Conservation (phyloP, 2,113 vertebrate species). For the Engraulis encrasicolus region DNA sequence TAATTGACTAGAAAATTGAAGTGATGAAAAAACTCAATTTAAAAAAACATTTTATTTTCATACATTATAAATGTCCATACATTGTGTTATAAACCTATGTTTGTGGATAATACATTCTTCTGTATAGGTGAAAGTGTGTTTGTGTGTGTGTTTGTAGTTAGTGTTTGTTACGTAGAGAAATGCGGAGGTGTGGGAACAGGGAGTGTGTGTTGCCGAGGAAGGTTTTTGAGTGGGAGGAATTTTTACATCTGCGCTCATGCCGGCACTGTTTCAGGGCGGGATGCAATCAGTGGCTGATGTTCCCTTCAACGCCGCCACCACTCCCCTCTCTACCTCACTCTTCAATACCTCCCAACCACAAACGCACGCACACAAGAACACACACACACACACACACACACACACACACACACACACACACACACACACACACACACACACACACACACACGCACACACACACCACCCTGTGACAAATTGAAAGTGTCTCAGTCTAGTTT, state of each 20-base stretch:
- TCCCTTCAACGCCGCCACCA: constrained; percentile 37
- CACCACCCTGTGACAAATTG: constrained; percentile 84
- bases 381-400: constrained; percentile 37
- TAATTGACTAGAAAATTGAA: neutral
- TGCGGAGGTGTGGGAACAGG: constrained; percentile 39
- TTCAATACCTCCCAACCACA: neutral
- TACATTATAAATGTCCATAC: no score
- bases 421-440: neutral
- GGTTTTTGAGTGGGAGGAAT: constrained; percentile 70
- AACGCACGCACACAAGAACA: constrained; percentile 39
- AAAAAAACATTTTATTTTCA: neutral
- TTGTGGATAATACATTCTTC: neutral
- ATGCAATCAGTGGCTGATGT: constrained; percentile 77
- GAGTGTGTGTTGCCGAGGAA: constrained; percentile 15
- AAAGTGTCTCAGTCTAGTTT: constrained; percentile 90
- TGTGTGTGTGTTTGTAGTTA: neutral
- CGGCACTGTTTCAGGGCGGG: constrained; percentile 49
- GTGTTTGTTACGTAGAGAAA: constrained; percentile 17
- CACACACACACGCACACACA: constrained; percentile 37
- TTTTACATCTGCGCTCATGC: constrained; percentile 66
- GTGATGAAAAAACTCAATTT: neutral
- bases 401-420: constrained; percentile 39
- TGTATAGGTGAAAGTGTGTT: neutral
- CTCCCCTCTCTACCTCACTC: neutral
- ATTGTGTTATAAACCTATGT: no score